Evolutionary conservation across 2,797 vertebrate genomes (phyloP).

Genomic region (Molossus molossus): DNA sequence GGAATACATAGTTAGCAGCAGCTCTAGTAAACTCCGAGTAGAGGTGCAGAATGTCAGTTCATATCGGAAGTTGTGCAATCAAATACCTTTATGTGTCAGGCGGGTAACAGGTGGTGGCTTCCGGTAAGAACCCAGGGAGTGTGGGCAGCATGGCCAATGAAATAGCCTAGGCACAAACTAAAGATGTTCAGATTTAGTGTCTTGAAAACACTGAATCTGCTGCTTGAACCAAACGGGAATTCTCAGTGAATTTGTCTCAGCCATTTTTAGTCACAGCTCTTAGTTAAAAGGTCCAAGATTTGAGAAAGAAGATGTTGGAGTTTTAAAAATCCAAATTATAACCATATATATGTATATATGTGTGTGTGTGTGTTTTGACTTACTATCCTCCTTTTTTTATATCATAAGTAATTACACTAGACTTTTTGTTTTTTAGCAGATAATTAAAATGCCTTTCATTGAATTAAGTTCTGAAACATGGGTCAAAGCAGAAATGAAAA

Average conservation of each 20-base stretch:
- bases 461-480: slow-evolving; percentile 42
- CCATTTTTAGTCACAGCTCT: not conserved
- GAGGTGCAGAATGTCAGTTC: not conserved
- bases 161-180: not conserved
- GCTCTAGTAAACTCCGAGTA: not conserved
- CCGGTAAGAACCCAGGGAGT: not conserved
- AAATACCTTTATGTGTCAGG: not conserved
- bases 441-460: slow-evolving; percentile 44
- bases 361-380: not conserved
- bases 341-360: not conserved
- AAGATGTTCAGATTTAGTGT: slow-evolving; percentile 2
- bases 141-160: not conserved
- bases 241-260: not conserved
- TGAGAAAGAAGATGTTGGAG: not conserved
- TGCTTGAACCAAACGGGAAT: not conserved
- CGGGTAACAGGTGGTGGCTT: not conserved
- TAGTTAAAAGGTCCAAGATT: not conserved
- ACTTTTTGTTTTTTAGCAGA: slow-evolving; percentile 25
- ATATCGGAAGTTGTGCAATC: not conserved
- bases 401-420: slow-evolving; percentile 13
- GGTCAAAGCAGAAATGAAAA: slow-evolving; percentile 64
- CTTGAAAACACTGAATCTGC: slow-evolving; percentile 10
- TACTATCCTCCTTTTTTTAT: not conserved
- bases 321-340: not conserved
- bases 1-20: not conserved